These are phyloP conservation scores for Mythimna pallens DNA, from an alignment of 2,888 invertebrate species.

Conservation along the genomic window DNA sequence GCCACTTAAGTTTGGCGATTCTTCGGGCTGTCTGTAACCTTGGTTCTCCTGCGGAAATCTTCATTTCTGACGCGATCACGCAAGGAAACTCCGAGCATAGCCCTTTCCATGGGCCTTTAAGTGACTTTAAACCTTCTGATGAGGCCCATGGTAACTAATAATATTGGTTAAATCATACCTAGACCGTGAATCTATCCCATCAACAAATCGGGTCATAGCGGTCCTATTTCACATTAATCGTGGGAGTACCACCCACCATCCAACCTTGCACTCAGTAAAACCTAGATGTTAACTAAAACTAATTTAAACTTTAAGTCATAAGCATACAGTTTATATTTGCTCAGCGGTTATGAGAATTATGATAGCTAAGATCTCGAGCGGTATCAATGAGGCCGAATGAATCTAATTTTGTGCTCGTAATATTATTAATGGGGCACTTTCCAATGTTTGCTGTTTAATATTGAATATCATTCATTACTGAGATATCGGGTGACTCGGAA, in stretches of 20 bases:
- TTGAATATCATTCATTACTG: slow-evolving; percentile 30
- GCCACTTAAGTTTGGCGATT: no score
- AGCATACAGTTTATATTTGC: slow-evolving; percentile 29
- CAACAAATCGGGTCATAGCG: slow-evolving; percentile 45
- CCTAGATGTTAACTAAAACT: slow-evolving; percentile 1
- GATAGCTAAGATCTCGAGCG: slow-evolving; percentile 38
- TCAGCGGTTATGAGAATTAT: background rate
- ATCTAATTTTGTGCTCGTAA: slow-evolving; percentile 58
- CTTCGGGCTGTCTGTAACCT: no score
- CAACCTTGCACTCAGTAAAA: slow-evolving; percentile 58
- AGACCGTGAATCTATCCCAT: slow-evolving; percentile 47
- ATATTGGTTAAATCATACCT: slow-evolving; percentile 4
- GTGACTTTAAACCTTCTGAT: no score
- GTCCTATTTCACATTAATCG: slow-evolving; percentile 46
- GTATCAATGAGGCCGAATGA: slow-evolving; percentile 55
- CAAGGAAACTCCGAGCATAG: no score
- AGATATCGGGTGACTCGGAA: slow-evolving; percentile 44
- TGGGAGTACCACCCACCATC: slow-evolving; percentile 51
- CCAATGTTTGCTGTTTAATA: slow-evolving; percentile 16
- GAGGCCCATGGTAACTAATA: background rate
- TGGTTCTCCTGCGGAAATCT: no score
- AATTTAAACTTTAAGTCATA: slow-evolving; percentile 25
- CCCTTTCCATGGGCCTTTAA: no score
- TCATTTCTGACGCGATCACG: no score
- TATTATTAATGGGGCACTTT: slow-evolving; percentile 31